phyloP scores from a whole-genome alignment of 2,113 vertebrate species.

The Megaptera novaeangliae region DNA sequence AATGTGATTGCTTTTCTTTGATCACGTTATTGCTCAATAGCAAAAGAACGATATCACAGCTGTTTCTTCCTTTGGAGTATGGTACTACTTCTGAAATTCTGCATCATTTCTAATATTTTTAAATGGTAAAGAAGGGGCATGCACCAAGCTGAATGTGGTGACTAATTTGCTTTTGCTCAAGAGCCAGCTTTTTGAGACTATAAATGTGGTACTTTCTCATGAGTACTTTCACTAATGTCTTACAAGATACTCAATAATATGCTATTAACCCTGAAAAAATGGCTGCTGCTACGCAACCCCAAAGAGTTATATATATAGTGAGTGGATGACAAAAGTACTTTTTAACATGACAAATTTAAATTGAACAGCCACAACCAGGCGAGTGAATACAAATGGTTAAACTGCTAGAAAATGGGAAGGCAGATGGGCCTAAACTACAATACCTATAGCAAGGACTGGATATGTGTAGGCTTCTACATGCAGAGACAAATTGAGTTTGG shows the following conservation, averaged over 20 bases:
- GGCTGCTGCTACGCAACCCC: background rate
- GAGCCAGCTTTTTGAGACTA: background rate
- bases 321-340: background rate
- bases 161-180: background rate
- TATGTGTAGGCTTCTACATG: background rate
- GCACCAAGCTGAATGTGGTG: background rate
- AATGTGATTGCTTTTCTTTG: conserved; percentile 7
- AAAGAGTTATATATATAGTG: background rate
- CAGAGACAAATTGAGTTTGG: background rate
- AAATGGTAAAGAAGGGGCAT: background rate
- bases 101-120: background rate
- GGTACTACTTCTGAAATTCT: background rate
- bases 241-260: background rate
- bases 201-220: background rate
- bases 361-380: background rate
- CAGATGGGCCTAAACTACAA: background rate
- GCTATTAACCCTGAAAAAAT: background rate
- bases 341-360: background rate
- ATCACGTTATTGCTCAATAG: background rate
- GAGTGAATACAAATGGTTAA: background rate
- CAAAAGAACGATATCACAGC: background rate
- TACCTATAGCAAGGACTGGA: background rate
- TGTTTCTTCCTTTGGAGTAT: background rate
- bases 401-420: background rate
- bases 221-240: background rate